Base-by-base conservation (phyloP, 2,113 vertebrate species). In the Saguinus imperator region DNA sequence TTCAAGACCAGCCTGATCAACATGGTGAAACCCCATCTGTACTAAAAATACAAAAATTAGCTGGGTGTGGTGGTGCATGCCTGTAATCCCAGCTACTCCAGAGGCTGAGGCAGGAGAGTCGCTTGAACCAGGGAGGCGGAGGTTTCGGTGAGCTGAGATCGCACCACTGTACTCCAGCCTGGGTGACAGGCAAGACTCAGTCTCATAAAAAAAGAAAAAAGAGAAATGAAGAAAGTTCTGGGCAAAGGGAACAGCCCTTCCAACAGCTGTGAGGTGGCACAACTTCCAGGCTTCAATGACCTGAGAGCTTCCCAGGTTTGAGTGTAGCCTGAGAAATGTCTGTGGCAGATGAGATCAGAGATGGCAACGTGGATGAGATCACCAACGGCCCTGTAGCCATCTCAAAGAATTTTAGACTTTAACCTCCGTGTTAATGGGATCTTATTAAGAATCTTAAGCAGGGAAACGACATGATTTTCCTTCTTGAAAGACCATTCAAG, bases 381-480 rank as follows among this genome's bases (percentile, higher is more conserved):
- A 92, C 11, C 8, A 80, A 68, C 18, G 20, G 10, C 8, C 58
- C 80, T 57, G 43, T 58, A 77, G 57, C 64, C 48, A 87, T 68
- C 61, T 84, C 70, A 55, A 76, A 82, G 64, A 91, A 80, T 84
- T 80, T 91, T 64, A 83, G 58, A 88, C 35, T 57, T 81, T 76
- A 94, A 81, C 40, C 50, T 89, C 75, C 4, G 27, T 32, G 35
- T 75, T 82, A 92, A 64, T 87, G 88, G 61, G 85, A 87, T 84
- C 25, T 90, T 87, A 61, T 23, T 85, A 83, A 90, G 58, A 21
- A 29, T 84, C 55, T 32, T 50, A 79, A 91, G 43, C 21, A 64
- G 43, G 52, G 37, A 94, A 90, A 91, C 72, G 27, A 80, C 81
- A 95, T 25, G 35, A 77, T 79, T 91, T 91, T 72, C 37, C 57